Evolutionary conservation across 2,888 invertebrate genomes (phyloP).

Genomic region (Clistopyga incitator): DNA sequence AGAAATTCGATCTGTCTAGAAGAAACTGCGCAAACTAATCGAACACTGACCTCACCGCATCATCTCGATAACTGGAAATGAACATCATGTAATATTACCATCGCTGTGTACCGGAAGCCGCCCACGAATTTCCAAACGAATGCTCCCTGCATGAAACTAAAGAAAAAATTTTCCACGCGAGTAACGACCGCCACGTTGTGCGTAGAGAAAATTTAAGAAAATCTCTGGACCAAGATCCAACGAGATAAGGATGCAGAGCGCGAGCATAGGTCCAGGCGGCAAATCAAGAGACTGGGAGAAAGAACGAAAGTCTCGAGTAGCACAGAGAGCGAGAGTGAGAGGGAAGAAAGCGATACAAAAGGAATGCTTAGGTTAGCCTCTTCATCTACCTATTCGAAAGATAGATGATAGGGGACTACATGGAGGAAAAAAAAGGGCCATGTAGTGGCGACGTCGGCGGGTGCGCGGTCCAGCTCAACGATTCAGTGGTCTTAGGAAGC

Average conservation of each 20-base stretch:
- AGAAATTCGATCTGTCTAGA: slow-evolving; percentile 8
- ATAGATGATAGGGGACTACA: slow-evolving; percentile 70
- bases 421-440: slow-evolving; percentile 56
- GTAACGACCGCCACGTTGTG: slow-evolving; percentile 48
- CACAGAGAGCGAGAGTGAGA: slow-evolving; percentile 30
- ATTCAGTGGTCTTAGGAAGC: slow-evolving; percentile 64
- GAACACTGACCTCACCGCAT: slow-evolving; percentile 2
- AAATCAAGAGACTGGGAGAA: slow-evolving; percentile 68
- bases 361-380: slow-evolving; percentile 67
- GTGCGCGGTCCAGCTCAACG: slow-evolving; percentile 45
- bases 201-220: slow-evolving; percentile 73
- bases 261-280: slow-evolving; percentile 53
- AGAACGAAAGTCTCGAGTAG: slow-evolving; percentile 47
- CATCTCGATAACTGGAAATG: not conserved
- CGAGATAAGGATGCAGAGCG: slow-evolving; percentile 64
- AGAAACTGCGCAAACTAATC: slow-evolving; percentile 15
- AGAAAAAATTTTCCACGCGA: slow-evolving; percentile 46
- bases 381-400: slow-evolving; percentile 70
- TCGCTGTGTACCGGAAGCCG: slow-evolving; percentile 45
- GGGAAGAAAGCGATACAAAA: slow-evolving; percentile 66
- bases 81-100: not conserved
- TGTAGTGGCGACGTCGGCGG: slow-evolving; percentile 57
- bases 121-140: slow-evolving; percentile 28
- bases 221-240: slow-evolving; percentile 69
- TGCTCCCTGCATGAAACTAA: slow-evolving; percentile 27